Base-by-base conservation (phyloP, 1,140 invertebrate species). In the Plodia interpunctella region DNA sequence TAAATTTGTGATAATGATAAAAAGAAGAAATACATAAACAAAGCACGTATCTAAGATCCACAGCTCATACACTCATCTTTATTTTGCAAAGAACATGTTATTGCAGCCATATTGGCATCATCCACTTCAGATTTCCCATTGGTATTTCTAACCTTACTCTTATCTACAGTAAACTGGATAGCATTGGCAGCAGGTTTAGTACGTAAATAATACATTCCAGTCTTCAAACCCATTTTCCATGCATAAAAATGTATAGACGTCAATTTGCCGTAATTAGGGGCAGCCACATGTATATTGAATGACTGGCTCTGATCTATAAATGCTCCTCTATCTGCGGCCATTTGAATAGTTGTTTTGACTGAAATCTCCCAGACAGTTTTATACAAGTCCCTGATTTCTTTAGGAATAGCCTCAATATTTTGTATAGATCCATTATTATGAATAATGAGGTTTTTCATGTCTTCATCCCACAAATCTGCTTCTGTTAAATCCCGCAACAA, bases 301-400 rank as follows among this genome's bases (percentile, higher is more conserved):
- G 97, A 98, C 84, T 99, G 98, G 67, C 97, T 98, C 89, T 99
- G 99, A 90, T 99, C 98, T 80, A 99, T 99, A 78, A 97, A 99
- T 5, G 98, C 97, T 5, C 97, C 98, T 68, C 98, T 92, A 88
- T 99, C 99, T 2, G 97, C 98, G 20, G 98, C 97, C 98, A 99
- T 99, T 85, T 99, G 94, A 30, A 99, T 93, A 1, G 99, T 94
- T 4, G 92, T 93, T 82, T 98, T 98, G 61, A 99, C 98, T 0
- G 97, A 94, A 56, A 99, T 97, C 90, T 99, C 99, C 99, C 98
- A 99, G 0, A 99, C 98, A 2, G 98, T 99, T 90, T 98, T 98
- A 83, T 99, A 99, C 5, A 99, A 91, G 8, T 93, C 92, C 81
- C 98, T 97, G 11, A 99, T 90, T 60, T 99, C 93, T 63, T 95